Evolutionary conservation across 1,140 invertebrate species (phyloP), one percentile per base, ranked within the genome.

Genomic region (Leptinotarsa texana): DNA sequence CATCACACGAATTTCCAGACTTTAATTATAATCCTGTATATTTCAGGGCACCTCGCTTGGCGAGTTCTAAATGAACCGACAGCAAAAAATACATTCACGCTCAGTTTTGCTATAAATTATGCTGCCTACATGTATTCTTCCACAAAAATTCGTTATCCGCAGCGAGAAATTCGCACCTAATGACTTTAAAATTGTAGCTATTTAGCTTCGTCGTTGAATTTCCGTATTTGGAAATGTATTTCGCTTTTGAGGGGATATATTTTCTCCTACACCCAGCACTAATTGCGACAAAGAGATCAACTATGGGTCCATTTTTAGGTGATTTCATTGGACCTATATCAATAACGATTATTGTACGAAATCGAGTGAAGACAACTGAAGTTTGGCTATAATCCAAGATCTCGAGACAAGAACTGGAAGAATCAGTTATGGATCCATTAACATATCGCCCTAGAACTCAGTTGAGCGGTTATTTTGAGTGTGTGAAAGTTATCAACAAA

Each of bases 141-240:
- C 66, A 47, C 66, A 68, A 68, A 68, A 68, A 68, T 68, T 68
- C 66, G 66, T 42, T 68, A 47, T 24, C 66, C 66, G 66, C 27
- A 68, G 66, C 42, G 66, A 68, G 66, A 68, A 68, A 68, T 68
- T 27, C 42, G 66, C 66, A 68, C 66, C 66, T 68, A 68, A 68
- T 68, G 66, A 68, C 66, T 68, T 68, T 68, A 42, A 68, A 68
- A 68, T 68, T 68, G 66, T 68, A 68, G 66, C 66, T 68, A 68
- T 68, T 68, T 68, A 68, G 66, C 66, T 18, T 17, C 24, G 42
- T 68, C 66, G 66, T 18, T 68, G n/a, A 68, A 42, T 68, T 68
- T 57, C 66, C n/a, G 33, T 68, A 68, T 68, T 68, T 68, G 42
- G 18, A 68, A 68, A 68, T 15, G 33, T 17, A 57, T 18, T 17